Evolutionary conservation across 2,113 vertebrate genomes (phyloP).

Genomic region (Neomonachus schauinslandi): DNA sequence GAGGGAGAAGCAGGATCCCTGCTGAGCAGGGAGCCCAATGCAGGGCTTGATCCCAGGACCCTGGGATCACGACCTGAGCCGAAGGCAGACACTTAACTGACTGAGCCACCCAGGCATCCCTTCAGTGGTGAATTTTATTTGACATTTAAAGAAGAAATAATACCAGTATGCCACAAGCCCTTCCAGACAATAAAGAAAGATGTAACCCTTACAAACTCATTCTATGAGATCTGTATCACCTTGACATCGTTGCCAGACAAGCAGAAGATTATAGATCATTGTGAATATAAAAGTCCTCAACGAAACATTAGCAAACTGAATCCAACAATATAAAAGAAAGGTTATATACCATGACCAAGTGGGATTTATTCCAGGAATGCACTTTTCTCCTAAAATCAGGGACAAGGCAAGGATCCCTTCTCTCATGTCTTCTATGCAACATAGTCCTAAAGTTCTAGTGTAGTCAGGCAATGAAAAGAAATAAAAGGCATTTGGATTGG

Average conservation of each 20-base stretch:
- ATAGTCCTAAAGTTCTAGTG: background rate
- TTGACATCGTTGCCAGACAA: background rate
- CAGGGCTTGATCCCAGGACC: too few species aligned
- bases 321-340: background rate
- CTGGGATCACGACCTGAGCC: too few species aligned
- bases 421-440: background rate
- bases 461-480: background rate
- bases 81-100: too few species aligned
- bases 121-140: slow-evolving; percentile 1
- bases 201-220: background rate
- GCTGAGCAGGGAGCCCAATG: too few species aligned
- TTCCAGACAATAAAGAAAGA: background rate
- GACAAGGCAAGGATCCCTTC: background rate
- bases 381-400: background rate
- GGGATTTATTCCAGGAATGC: background rate
- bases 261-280: background rate
- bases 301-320: background rate
- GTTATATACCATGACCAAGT: background rate
- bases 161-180: background rate
- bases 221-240: background rate
- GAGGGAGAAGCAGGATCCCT: too few species aligned
- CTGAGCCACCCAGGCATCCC: too few species aligned
- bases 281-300: background rate
- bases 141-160: background rate
- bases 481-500: background rate